Percentiles rank a stretch among this genome's conserved stretches.
These are phyloP conservation scores for Dicrostonyx torquatus DNA, from an alignment of 2,797 vertebrate genomes.

Conservation along the genomic window DNA sequence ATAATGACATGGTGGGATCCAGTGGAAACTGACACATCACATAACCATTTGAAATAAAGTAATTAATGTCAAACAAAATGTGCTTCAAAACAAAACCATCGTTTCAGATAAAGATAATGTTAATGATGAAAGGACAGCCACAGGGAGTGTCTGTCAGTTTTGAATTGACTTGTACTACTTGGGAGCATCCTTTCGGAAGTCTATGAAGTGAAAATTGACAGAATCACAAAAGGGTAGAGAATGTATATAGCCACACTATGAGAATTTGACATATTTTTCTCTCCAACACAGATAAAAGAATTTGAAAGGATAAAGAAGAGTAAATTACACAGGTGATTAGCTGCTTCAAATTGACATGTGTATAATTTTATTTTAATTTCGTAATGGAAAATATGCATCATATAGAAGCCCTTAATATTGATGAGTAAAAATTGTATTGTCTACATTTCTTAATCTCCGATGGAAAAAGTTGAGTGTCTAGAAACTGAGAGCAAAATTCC, in stretches of 20 bases:
- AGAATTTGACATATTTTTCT: conserved; percentile 40
- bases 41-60: background rate
- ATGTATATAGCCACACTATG: background rate
- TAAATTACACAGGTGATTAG: background rate
- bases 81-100: conserved; percentile 24
- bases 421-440: background rate
- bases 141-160: background rate
- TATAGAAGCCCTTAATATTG: background rate
- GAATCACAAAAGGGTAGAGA: background rate
- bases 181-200: conserved; percentile 12
- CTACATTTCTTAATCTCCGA: background rate
- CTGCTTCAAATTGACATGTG: background rate
- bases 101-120: conserved; percentile 13
- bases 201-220: conserved; percentile 47
- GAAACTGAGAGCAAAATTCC: conserved; percentile 2
- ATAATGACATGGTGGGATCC: background rate
- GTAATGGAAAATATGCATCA: background rate
- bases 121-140: conserved; percentile 36
- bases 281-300: background rate
- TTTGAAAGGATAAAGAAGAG: background rate
- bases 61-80: conserved; percentile 53
- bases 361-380: background rate
- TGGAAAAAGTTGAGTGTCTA: background rate
- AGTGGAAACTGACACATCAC: background rate
- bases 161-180: background rate